Percentiles rank a stretch among this genome's conserved stretches.
phyloP scores from a whole-genome alignment of 1,140 invertebrate species.

The Triops longicaudatus region DNA sequence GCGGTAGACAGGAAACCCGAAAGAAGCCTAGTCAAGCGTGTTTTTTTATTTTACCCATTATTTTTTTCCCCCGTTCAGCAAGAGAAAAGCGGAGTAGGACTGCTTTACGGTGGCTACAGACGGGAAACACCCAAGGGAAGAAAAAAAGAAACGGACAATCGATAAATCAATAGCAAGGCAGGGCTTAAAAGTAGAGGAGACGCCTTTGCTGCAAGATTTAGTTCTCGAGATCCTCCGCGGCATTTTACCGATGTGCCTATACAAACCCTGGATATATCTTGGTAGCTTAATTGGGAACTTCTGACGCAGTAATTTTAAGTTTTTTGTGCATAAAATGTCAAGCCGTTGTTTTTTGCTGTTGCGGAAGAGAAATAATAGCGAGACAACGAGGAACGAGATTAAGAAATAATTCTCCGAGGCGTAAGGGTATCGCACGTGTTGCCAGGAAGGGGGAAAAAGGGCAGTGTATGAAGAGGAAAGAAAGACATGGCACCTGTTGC shows the following conservation, averaged over 20 bases:
- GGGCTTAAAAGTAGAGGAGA: neutral
- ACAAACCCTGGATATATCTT: neutral
- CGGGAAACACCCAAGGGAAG: neutral
- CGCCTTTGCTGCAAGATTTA: slow-evolving; percentile 9
- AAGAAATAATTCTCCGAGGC: no score
- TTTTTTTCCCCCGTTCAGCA: neutral
- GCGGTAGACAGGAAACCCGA: neutral
- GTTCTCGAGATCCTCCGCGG: neutral
- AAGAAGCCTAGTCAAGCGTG: neutral
- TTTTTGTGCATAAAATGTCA: no score
- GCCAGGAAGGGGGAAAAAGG: no score
- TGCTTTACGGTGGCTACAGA: neutral
- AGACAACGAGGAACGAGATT: no score
- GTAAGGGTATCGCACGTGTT: no score
- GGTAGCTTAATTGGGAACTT: no score
- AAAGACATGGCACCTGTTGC: no score
- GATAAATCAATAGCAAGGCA: slow-evolving; percentile 24
- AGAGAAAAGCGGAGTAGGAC: neutral
- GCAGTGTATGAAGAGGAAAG: no score
- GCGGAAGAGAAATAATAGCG: no score
- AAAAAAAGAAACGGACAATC: slow-evolving; percentile 4
- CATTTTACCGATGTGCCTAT: neutral
- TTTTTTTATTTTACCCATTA: neutral
- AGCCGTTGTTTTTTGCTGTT: no score
- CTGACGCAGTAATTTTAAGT: no score